Base-by-base conservation (phyloP, 1,140 invertebrate species). In the Daktulosphaira vitifoliae region DNA sequence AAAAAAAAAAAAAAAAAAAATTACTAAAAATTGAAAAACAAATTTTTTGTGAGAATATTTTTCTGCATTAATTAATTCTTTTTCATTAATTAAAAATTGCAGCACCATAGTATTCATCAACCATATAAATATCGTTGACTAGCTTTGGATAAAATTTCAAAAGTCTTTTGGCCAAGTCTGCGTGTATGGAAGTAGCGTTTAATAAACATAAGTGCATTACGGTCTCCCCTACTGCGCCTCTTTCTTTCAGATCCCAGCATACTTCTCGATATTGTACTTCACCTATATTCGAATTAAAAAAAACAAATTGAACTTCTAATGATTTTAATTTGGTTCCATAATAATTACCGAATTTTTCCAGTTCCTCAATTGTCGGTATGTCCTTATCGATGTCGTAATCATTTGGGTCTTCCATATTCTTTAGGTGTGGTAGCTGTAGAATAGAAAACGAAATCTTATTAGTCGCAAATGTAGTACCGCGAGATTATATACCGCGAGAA, bases 81-180 rank as follows among this genome's bases (percentile, higher is more conserved):
- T n/a, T n/a, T n/a, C n/a, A n/a, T n/a, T n/a, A n/a, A n/a, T n/a
- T n/a, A n/a, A n/a, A n/a, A n/a, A n/a, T n/a, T n/a, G n/a, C n/a
- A 66, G 69, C 79, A 92, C 92, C 93, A 73, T 96, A 99, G 75
- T 98, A 98, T 74, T 98, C 95, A 70, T 99, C 95, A 48, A 84
- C 85, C 73, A 95, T 83, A 74, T 98, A 99, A 69, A 96, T 87
- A 73, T 99, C 96, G 72, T 96, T 90, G 70, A 98, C 92, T 0
- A 98, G 81, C 73, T 92, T 94, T 0, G 96, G 96, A 77, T 91
- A 99, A 73, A 92, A 89, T 50, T 86, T 81, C 1, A 98, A 76
- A 1, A 98, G 77, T 68, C 93, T 76, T 76, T 97, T 97, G 0
- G 92, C 94, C 22, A 99, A 78, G 73, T 96, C 92, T 7, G 89